Conservation (phyloP, 2,888 invertebrate genomes). For the Trilocha varians region DNA sequence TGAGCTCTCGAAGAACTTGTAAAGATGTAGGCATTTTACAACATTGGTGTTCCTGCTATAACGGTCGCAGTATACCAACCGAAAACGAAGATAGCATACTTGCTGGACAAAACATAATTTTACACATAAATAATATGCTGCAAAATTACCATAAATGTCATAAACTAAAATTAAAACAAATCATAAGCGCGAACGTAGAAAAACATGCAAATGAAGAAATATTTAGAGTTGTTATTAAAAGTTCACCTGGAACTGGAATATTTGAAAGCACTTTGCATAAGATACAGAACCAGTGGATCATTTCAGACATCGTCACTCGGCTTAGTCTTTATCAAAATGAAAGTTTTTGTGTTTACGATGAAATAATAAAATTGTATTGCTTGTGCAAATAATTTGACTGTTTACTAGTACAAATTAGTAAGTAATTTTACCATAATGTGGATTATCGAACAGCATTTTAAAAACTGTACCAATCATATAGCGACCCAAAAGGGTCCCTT, state of each 20-base stretch:
- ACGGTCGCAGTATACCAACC: slow-evolving; percentile 59
- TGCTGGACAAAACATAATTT: slow-evolving; percentile 74
- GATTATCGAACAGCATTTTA: too few species aligned
- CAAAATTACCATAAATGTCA: slow-evolving; percentile 75
- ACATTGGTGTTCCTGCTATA: slow-evolving; percentile 90
- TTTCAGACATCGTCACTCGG: slow-evolving; percentile 81
- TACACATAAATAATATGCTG: slow-evolving; percentile 76
- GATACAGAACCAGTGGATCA: slow-evolving; percentile 28
- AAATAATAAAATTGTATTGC: slow-evolving; percentile 80
- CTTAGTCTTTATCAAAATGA: slow-evolving; percentile 82
- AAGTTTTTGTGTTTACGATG: slow-evolving; percentile 79
- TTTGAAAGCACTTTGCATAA: slow-evolving; percentile 82
- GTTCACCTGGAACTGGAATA: slow-evolving; percentile 76
- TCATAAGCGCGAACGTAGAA: slow-evolving; percentile 53
- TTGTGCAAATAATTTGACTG: slow-evolving; percentile 58
- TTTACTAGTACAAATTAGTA: too few species aligned
- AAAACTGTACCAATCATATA: too few species aligned
- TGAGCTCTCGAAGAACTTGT: slow-evolving; percentile 81
- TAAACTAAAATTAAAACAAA: slow-evolving; percentile 59
- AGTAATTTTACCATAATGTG: too few species aligned
- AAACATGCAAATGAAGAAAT: slow-evolving; percentile 68
- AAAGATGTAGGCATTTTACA: slow-evolving; percentile 79
- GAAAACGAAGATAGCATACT: slow-evolving; percentile 62
- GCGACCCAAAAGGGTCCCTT: too few species aligned
- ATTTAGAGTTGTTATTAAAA: slow-evolving; percentile 74